Evolutionary conservation across 1,140 invertebrate genomes (phyloP), one percentile per base, ranked within the genome.

Genomic region (Anastrepha ludens): DNA sequence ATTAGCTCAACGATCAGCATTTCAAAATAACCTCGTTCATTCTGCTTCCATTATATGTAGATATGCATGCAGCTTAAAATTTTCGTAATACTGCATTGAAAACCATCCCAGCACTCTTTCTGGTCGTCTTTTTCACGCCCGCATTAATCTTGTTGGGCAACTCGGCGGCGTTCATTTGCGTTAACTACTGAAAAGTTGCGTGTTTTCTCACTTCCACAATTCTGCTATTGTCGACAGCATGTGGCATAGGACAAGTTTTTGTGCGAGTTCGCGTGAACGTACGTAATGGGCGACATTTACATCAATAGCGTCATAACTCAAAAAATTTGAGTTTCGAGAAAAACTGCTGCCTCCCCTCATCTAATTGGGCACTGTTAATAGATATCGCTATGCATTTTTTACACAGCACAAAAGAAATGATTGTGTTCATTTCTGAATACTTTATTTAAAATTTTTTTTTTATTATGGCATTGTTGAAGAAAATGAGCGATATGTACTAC

Each of bases 161-260:
- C 6, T 20, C 9, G 29, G 20, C 29, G 62, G n/a, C 64, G 44
- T 44, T 74, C 11, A 41, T 44, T 47, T 47, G 70, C 70, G n/a
- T 74, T 74, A 47, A 47, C 41, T 17, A 11, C 2, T 74, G 70
- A 74, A 74, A 74, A 17, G 70, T 47, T 74, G 70, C 70, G 47
- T 47, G 44, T 74, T 74, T 50, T 44, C 70, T 74, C 44, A 41
- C 44, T 74, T 74, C 17, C 44, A 74, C 3, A 47, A 15, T 50
- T 13, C 17, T 47, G 41, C 15, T 47, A 15, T 13, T 50, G 15
- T 74, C 47, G 70, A 29, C 47, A 13, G 70, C 44, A 74, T 74
- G 70, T 50, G 70, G 15, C 41, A 74, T 47, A 17, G 17, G 41
- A 50, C 67, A 47, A 13, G 70, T 44, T 47, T 74, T 74, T 17